Percentiles rank a stretch among this genome's conserved stretches.
phyloP scores from a whole-genome alignment of 2,888 invertebrate species.

The Aphelenchoides bicaudatus region DNA sequence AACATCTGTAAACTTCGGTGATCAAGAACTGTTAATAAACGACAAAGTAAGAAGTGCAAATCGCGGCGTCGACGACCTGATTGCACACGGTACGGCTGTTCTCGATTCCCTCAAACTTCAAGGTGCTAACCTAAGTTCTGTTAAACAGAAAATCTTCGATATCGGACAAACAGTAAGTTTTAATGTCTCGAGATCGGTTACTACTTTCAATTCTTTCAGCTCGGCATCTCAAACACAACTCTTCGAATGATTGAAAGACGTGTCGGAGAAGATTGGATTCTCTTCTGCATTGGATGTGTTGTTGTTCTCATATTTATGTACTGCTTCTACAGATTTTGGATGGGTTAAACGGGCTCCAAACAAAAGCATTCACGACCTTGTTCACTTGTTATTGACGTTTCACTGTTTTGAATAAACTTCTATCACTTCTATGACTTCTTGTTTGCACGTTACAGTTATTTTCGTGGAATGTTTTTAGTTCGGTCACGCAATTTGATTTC shows the following conservation, averaged over 20 bases:
- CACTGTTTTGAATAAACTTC: too few species aligned
- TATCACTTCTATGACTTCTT: too few species aligned
- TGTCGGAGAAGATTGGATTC: slow-evolving; percentile 54
- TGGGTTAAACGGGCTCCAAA: slow-evolving; percentile 43
- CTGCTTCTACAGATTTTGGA: slow-evolving; percentile 57
- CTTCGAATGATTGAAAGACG: slow-evolving; percentile 56
- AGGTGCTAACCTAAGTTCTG: slow-evolving; percentile 42
- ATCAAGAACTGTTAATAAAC: slow-evolving; percentile 52
- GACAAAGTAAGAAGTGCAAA: slow-evolving; percentile 51
- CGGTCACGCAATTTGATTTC: too few species aligned
- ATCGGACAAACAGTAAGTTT: slow-evolving; percentile 47
- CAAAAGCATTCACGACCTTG: too few species aligned
- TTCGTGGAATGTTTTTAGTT: too few species aligned
- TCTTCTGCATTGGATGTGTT: slow-evolving; percentile 54
- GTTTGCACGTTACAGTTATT: too few species aligned
- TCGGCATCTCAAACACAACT: slow-evolving; percentile 56
- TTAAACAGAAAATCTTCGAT: slow-evolving; percentile 46
- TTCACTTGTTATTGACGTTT: too few species aligned
- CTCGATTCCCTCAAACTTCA: slow-evolving; percentile 46
- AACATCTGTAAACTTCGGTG: slow-evolving; percentile 49
- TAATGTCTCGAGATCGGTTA: not conserved
- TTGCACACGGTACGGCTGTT: slow-evolving; percentile 49
- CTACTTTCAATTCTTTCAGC: slow-evolving; percentile 33
- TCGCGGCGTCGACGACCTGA: slow-evolving; percentile 47
- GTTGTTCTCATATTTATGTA: slow-evolving; percentile 55